Conservation (phyloP, 2,797 vertebrate species). For the Octomys mimax region DNA sequence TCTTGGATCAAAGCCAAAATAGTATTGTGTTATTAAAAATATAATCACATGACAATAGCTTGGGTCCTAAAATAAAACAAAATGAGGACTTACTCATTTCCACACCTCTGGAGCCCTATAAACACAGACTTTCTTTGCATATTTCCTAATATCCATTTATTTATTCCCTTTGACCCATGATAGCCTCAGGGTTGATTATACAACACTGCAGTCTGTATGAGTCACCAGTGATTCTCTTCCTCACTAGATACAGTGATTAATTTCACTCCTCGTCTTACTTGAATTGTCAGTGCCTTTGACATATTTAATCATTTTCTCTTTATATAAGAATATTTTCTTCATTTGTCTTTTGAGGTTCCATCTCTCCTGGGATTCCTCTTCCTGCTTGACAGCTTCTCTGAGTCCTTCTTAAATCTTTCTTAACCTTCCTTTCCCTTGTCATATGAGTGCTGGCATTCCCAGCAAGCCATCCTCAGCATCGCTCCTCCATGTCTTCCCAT, state of each 20-base stretch:
- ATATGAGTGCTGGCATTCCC: neutral
- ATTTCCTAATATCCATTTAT: neutral
- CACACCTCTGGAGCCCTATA: neutral
- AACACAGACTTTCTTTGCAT: neutral
- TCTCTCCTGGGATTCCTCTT: neutral
- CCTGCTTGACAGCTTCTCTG: neutral
- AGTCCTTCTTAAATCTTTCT: neutral
- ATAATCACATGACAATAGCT: neutral
- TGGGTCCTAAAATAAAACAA: slow-evolving; percentile 33
- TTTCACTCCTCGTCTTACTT: neutral
- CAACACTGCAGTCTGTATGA: neutral
- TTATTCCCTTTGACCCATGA: neutral
- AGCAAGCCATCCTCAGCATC: neutral
- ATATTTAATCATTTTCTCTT: neutral
- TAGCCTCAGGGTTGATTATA: neutral
- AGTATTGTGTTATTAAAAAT: neutral
- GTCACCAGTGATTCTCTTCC: neutral
- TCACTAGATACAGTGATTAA: neutral
- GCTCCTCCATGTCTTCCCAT: neutral
- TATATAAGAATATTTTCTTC: neutral
- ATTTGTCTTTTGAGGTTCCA: neutral
- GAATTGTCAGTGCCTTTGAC: neutral
- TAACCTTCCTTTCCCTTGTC: neutral
- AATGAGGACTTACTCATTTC: neutral
- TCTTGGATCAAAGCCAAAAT: neutral